Evolutionary conservation across 2,888 invertebrate genomes (phyloP), one percentile per base, ranked within the genome.

Genomic region (Ophonus ardosiacus): DNA sequence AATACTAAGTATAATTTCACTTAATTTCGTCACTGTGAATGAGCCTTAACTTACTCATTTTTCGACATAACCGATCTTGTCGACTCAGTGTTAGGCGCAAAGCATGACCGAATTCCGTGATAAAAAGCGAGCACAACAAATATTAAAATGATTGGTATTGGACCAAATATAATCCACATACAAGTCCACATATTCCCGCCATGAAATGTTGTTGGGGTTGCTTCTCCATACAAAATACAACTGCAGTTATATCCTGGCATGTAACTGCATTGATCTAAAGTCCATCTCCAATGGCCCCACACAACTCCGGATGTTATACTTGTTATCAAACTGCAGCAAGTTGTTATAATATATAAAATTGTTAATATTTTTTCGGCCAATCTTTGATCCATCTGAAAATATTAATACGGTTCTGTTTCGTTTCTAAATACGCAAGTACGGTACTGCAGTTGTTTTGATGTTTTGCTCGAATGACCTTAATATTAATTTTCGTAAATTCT

Each of bases 221-320:
- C 93, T 81, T 93, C 91, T 1, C 94, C 95, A 89, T 94, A 94
- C 57, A 95, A 91, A 87, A 95, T 94, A 88, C 95, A 95, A 61
- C 95, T 95, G 88, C 95, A 95, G 88, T 94, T 95, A 4, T 93
- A 93, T 87, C 94, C 94, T 68, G 92, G 92, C 10, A 15, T 51
- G 18, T 21, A 74, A 18, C 71, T 74, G 13, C 92, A 85, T 68
- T 94, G 93, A 88, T 95, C 95, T 1, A 95, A 90, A 0, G 95
- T 95, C 17, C 92, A 92, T 71, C 93, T 92, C 95, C 95, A 95
- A 89, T 95, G 95, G 68, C 93, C 92, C 93, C 94, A 95, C 0
- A 94, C 93, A 82, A 95, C 92, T 3, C 94, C 95, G 43, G 92
- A 89, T 71, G 93, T 93, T 86, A 94, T 91, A 83, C 90, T 90